A percentile compares a stretch with the other conserved stretches of the same genome.
These are phyloP conservation scores for Porites australiensis DNA, from an alignment of 64 coral and sea anemone genomes.

Conservation along the genomic window DNA sequence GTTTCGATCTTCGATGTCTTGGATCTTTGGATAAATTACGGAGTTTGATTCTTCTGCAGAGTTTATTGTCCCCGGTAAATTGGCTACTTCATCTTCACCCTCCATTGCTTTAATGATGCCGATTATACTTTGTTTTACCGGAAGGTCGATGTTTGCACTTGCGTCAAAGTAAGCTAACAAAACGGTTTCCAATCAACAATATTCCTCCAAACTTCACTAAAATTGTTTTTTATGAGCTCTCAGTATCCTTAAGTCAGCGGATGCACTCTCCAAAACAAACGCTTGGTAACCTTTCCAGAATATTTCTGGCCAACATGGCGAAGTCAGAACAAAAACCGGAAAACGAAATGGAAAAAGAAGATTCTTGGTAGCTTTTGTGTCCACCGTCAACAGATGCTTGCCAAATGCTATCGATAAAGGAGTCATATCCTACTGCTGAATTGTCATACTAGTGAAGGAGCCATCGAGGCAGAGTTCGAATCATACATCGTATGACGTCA, in stretches of 20 bases:
- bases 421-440: background rate
- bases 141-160: background rate
- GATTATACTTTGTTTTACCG: background rate
- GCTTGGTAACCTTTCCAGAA: conserved; percentile 6
- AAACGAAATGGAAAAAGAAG: no score
- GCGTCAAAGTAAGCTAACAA: background rate
- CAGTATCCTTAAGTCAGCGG: background rate
- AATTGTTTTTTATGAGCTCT: background rate
- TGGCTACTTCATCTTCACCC: background rate
- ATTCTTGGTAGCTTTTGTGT: background rate
- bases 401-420: background rate
- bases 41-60: background rate
- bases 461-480: background rate
- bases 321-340: background rate
- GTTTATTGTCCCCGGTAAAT: background rate
- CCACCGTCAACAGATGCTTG: background rate
- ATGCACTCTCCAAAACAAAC: background rate
- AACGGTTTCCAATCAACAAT: conserved; percentile 10
- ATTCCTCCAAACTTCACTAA: background rate
- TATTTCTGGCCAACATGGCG: conserved; percentile 32
- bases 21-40: background rate
- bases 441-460: background rate
- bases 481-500: conserved; percentile 32
- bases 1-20: conserved; percentile 35
- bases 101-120: background rate